Conservation (phyloP, 2,797 vertebrate genomes). For the Streptopelia turtur region DNA sequence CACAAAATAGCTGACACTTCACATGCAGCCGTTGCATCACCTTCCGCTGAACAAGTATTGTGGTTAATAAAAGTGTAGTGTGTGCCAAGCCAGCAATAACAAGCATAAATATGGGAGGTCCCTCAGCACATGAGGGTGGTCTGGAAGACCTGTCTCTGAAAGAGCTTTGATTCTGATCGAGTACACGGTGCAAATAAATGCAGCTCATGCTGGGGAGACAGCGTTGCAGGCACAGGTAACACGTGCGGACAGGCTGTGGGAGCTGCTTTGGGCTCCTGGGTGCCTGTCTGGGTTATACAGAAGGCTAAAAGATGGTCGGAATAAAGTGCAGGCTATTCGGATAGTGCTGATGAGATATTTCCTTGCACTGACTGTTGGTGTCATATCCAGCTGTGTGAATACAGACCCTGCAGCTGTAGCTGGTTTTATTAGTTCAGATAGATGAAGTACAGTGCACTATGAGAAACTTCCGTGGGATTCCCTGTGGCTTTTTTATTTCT, state of each 20-base stretch:
- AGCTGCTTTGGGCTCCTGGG: neutral
- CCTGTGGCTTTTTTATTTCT: neutral
- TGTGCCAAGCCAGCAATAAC: neutral
- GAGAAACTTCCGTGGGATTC: neutral
- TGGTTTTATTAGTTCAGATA: accelerated
- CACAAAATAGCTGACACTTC: neutral
- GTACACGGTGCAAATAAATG: accelerated
- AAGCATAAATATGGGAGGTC: neutral
- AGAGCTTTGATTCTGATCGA: neutral
- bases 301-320: neutral
- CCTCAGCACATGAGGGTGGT: neutral
- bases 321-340: neutral
- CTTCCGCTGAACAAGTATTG: neutral
- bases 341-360: neutral
- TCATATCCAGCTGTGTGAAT: neutral
- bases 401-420: neutral
- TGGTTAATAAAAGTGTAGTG: neutral
- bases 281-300: accelerated
- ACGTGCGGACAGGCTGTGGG: accelerated
- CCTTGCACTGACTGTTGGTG: neutral
- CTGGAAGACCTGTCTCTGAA: neutral
- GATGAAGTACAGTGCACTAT: neutral
- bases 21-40: neutral
- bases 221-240: accelerated
- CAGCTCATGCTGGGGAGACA: neutral